phyloP scores from a whole-genome alignment of 1,140 invertebrate species.

The Archivesica marissinica region DNA sequence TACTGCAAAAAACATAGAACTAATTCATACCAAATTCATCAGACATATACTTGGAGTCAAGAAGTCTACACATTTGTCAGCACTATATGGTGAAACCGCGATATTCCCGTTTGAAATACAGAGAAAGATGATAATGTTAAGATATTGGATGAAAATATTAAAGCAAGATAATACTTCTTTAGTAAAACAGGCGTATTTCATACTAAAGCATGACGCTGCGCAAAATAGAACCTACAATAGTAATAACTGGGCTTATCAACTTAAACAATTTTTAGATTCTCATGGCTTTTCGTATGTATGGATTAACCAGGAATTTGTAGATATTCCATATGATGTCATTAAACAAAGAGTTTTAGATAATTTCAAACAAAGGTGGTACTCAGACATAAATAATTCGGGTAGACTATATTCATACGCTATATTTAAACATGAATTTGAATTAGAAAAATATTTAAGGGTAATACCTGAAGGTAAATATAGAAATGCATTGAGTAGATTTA shows the following conservation, averaged over 20 bases:
- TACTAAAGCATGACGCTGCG: not conserved
- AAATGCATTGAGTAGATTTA: too few relatives aligned
- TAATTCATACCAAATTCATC: not conserved
- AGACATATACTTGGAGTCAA: slow-evolving; percentile 16
- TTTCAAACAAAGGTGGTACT: too few relatives aligned
- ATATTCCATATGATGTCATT: too few relatives aligned
- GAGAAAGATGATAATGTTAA: not conserved
- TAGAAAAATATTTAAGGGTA: too few relatives aligned
- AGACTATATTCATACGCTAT: too few relatives aligned
- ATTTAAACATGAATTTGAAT: too few relatives aligned
- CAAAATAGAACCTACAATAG: not conserved
- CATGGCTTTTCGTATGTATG: not conserved
- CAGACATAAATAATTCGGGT: too few relatives aligned
- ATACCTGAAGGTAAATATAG: too few relatives aligned
- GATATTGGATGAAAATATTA: slow-evolving; percentile 20
- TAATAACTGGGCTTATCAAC: not conserved
- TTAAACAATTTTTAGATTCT: not conserved
- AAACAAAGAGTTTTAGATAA: too few relatives aligned
- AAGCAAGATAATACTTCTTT: not conserved
- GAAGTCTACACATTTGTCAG: not conserved
- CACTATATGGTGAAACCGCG: slow-evolving; percentile 17
- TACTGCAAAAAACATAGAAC: not conserved
- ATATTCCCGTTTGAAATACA: not conserved
- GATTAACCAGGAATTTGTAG: too few relatives aligned
- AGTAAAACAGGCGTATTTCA: not conserved